A percentile compares a stretch with the other conserved stretches of the same genome.
These are phyloP conservation scores for Catagonus wagneri DNA, from an alignment of 2,113 vertebrate species.

Conservation along the genomic window DNA sequence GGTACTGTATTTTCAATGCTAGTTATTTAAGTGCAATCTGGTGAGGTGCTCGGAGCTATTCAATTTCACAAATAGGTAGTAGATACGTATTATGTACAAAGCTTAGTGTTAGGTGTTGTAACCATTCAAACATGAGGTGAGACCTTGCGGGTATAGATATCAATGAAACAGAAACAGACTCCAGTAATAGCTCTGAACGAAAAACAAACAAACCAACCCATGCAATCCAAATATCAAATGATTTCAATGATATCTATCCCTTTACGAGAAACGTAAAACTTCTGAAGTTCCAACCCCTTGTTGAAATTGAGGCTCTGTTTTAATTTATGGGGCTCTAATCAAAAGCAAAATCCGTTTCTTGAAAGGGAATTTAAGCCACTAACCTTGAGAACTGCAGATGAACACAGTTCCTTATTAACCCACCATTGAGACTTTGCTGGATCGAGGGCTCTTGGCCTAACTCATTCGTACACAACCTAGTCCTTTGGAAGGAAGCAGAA, in stretches of 20 bases:
- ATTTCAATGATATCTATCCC: neutral
- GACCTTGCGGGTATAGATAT: neutral
- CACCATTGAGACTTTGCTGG: neutral
- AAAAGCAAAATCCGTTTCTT: neutral
- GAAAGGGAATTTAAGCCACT: neutral
- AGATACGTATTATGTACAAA: neutral
- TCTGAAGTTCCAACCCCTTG: neutral
- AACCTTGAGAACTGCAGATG: slow-evolving; percentile 27
- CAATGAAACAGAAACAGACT: neutral
- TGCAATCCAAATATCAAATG: neutral
- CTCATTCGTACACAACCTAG: neutral
- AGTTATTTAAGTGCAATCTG: neutral
- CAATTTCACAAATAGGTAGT: neutral
- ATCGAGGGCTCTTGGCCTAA: neutral
- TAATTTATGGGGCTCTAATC: neutral
- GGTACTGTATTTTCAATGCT: neutral
- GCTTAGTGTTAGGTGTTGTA: neutral
- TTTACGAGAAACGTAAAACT: neutral
- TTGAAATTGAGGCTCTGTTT: neutral
- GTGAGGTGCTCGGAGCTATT: neutral
- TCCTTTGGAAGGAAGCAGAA: neutral
- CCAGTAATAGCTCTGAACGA: neutral
- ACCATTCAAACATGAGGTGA: neutral
- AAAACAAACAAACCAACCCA: neutral
- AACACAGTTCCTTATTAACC: slow-evolving; percentile 11